Base-by-base conservation (phyloP, 2,797 vertebrate species). In the Poeciliopsis infans region DNA sequence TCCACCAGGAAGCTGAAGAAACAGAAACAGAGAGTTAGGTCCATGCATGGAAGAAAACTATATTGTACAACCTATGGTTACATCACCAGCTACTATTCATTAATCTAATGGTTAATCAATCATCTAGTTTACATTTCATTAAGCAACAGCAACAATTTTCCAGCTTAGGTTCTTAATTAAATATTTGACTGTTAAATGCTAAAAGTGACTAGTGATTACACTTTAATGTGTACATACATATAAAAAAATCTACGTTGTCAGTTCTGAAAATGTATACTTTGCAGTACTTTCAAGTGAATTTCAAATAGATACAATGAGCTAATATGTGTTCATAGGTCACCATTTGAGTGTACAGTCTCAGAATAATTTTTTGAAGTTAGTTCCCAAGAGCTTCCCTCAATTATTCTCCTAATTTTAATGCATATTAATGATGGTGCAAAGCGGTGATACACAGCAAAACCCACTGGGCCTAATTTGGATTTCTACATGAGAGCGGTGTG, bases 1-100 rank as follows among this genome's bases (percentile, higher is more conserved):
- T 97, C 98, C 97, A 99, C 98, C 98, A 99, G 83, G 97, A 98
- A 41, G 97, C 98, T 99, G 94, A 76, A 75, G 79, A 86, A 88
- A 89, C 6, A 87, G 12, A 86, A 66, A 78, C 45, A 69, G 11
- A 80, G 47, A 45, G 28, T 75, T 45, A 75, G 41, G 45, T 31
- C n/a, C 16, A 45, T 4, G 15, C 16, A 59, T n/a, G 15, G 39
- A 55, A 43, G 39, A 28, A 41, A 7, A 73, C 13, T 23, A 16
- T 46, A 5, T 20, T 28, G 73, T 6, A 36, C 16, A 74, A 43
- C 36, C 43, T 51, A 11, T 74, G 11, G 55, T 53, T 51, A 39
- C 25, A 69, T n/a, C 25, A 45, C 12, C 4, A 0, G 36, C 8
- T 68, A 25, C 20, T 5, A 68, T 11, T 10, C 36, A 23, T 68